These are phyloP conservation scores for Neodiprion fabricii DNA, from an alignment of 1,140 invertebrate species.

Conservation along the genomic window DNA sequence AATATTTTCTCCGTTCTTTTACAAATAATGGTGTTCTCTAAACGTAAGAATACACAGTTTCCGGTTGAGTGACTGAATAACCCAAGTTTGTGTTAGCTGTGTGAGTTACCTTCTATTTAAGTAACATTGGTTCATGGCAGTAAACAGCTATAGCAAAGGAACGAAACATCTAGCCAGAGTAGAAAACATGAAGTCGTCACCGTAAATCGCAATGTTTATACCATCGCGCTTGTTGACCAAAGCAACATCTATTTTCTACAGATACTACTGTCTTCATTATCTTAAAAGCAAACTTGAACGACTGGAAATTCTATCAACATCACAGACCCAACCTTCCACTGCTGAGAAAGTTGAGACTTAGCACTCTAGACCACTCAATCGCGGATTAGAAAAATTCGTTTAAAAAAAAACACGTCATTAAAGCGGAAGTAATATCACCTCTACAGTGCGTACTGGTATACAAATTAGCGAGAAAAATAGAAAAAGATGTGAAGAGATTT, in stretches of 20 bases:
- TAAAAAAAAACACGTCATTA: slow-evolving; percentile 13
- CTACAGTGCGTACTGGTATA: slow-evolving; percentile 18
- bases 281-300: background rate
- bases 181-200: too few species aligned
- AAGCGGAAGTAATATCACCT: slow-evolving; percentile 22
- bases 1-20: too few species aligned
- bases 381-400: background rate
- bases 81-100: background rate
- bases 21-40: too few species aligned
- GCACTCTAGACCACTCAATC: background rate
- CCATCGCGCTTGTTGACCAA: too few species aligned
- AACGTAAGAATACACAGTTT: too few species aligned
- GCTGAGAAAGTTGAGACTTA: background rate
- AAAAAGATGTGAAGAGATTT: slow-evolving; percentile 15
- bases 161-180: background rate
- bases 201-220: too few species aligned
- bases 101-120: background rate
- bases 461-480: slow-evolving; percentile 17
- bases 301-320: background rate
- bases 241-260: background rate
- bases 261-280: background rate
- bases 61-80: too few species aligned
- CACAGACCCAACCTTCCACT: background rate
- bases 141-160: background rate
- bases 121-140: background rate